Conservation (phyloP, 2,888 invertebrate genomes). For the Orthosia incerta region DNA sequence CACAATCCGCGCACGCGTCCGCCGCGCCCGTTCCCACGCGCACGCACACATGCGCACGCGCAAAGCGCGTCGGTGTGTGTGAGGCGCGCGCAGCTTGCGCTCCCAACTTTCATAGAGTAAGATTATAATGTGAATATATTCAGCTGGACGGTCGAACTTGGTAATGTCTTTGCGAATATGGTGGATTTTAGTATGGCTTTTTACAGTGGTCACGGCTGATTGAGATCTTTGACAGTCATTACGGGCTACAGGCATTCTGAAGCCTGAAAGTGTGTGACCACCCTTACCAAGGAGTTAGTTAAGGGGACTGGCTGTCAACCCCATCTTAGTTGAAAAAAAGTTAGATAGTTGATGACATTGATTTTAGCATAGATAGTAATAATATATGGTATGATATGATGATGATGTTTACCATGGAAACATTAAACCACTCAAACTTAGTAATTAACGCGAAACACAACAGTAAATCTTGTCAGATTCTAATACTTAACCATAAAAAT, state of each 20-base stretch:
- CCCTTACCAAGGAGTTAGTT: background rate
- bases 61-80: conserved; percentile 68
- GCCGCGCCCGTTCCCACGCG: conserved; percentile 88
- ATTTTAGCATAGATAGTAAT: background rate
- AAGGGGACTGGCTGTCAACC: too few relatives aligned
- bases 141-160: conserved; percentile 12
- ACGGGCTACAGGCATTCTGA: background rate
- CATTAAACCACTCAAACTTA: conserved; percentile 36
- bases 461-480: conserved; percentile 49
- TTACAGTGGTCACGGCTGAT: background rate
- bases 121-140: conserved; percentile 53
- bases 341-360: background rate
- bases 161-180: conserved; percentile 32
- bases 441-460: conserved; percentile 43
- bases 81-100: conserved; percentile 83
- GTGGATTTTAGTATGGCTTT: background rate
- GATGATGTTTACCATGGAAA: conserved; percentile 28
- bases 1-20: conserved; percentile 88
- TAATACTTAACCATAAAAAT: conserved; percentile 39
- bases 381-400: background rate
- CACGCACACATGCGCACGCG: conserved; percentile 76
- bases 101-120: conserved; percentile 76
- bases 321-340: background rate
- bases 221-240: background rate
- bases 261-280: background rate